phyloP scores from a whole-genome alignment of 2,113 vertebrate genomes.

The Uria aalge region DNA sequence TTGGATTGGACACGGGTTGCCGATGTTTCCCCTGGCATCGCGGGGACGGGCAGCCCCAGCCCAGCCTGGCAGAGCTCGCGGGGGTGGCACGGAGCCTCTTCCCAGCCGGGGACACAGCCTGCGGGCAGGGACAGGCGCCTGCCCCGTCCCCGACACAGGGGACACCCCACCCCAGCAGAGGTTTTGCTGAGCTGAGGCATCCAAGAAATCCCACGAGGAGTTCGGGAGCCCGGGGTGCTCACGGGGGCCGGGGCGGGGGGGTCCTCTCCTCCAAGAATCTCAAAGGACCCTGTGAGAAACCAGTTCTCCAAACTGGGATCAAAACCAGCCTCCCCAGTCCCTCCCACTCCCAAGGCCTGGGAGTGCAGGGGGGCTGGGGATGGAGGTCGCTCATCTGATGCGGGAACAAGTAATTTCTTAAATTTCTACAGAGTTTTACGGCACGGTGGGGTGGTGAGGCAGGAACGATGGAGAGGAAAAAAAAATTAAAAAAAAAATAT shows the following conservation, averaged over 20 bases:
- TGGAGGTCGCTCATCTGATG: background rate
- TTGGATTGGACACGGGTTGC: background rate
- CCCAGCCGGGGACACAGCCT: background rate
- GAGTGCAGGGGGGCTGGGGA: background rate
- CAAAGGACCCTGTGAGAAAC: background rate
- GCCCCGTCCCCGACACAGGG: background rate
- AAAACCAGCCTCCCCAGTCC: background rate
- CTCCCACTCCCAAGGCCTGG: background rate
- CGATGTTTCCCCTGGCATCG: background rate
- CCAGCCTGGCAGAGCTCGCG: background rate
- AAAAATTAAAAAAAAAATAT: background rate
- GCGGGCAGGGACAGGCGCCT: background rate
- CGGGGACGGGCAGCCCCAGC: background rate
- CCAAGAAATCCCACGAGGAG: background rate
- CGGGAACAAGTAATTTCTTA: background rate
- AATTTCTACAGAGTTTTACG: background rate
- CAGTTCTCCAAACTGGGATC: conserved; percentile 1
- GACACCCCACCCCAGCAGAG: background rate
- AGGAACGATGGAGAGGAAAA: background rate
- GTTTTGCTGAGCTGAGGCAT: background rate
- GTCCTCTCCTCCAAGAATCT: background rate
- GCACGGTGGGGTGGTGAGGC: background rate
- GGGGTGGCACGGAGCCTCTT: background rate
- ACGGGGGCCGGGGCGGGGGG: no score
- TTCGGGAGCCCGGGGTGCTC: fast-evolving